Base-by-base conservation (phyloP, 35 echinoderm and acorn worm genomes). In the Lytechinus variegatus region DNA sequence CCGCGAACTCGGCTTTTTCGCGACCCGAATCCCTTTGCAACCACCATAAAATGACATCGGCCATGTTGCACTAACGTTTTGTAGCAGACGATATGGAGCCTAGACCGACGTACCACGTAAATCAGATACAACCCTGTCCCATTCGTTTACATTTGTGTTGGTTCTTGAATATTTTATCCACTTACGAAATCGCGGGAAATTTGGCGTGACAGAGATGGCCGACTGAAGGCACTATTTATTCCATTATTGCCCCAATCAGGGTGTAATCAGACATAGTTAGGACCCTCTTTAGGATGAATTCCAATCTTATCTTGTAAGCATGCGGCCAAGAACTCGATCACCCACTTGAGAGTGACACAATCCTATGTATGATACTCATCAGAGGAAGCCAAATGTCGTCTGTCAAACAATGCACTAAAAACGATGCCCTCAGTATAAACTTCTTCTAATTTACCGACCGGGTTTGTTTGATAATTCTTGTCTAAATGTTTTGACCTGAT, bases 401-500 rank as follows among this genome's bases (percentile, higher is more conserved):
- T 79, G 66, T n/a, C 66, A 79, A 79, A 79, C 2, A 44, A 44
- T 21, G 16, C 66, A 16, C 14, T 71, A 24, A 71, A 71, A 71
- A 21, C 14, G 2, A 3, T 21, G 61, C 61, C 33, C 33, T 71
- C 61, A 21, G 14, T 71, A 21, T 71, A 79, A 79, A 79, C 66
- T 79, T 79, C 66, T 19, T 79, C 66, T 79, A 79, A 79, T 79
- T 79, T 24, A 79, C 66, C 29, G 88, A 54, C 29, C 33, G n/a
- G 11, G 88, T 90, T 90, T 90, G 88, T 90, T 90, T 90, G n/a
- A 90, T 54, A 90, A 33, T 52, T 52, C 28, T 90, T 4, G 88
- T 90, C 33, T 90, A 90, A 90, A 90, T 90, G 88, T 90, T 90
- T 90, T 90, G 88, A 21, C 88, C 88, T 54, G 28, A 54, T 54